Evolutionary conservation across 2,888 invertebrate genomes (phyloP).

Genomic region (Campoplex capitator): DNA sequence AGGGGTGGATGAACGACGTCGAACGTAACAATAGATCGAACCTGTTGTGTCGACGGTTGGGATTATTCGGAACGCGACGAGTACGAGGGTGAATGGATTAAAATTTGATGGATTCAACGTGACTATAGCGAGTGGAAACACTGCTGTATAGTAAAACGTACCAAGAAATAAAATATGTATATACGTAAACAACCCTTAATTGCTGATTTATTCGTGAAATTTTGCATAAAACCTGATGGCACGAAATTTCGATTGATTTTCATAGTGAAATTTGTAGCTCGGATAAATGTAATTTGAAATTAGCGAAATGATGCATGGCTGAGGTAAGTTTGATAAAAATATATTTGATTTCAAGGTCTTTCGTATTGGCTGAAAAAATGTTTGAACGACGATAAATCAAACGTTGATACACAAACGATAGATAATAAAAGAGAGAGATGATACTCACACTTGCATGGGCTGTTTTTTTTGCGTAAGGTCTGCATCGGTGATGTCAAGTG

Average conservation of each 20-base stretch:
- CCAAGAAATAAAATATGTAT: neutral
- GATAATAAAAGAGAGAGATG: neutral
- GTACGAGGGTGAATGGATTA: slow-evolving; percentile 17
- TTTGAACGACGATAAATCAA: neutral
- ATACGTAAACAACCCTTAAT: slow-evolving; percentile 3
- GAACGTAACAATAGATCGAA: slow-evolving; percentile 25
- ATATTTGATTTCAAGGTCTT: no score
- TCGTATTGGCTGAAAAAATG: no score
- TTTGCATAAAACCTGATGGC: neutral
- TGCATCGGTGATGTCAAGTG: slow-evolving; percentile 88
- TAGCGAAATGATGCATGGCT: neutral
- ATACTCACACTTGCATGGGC: slow-evolving; percentile 97
- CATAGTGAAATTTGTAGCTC: neutral
- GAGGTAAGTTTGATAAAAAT: neutral
- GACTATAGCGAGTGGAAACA: slow-evolving; percentile 16
- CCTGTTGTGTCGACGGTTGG: slow-evolving; percentile 58
- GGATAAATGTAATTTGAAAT: neutral
- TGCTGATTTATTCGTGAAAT: neutral
- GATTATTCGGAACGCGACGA: neutral
- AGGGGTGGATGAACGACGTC: slow-evolving; percentile 50
- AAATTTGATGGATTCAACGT: slow-evolving; percentile 22
- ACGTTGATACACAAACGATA: neutral
- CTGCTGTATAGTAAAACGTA: slow-evolving; percentile 1
- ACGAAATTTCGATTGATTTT: neutral
- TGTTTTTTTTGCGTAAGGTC: slow-evolving; percentile 96